A percentile compares a stretch with the other conserved stretches of the same genome.
These are phyloP conservation scores for Capricornis sumatraensis DNA, from an alignment of 2,113 vertebrate species.

Conservation along the genomic window DNA sequence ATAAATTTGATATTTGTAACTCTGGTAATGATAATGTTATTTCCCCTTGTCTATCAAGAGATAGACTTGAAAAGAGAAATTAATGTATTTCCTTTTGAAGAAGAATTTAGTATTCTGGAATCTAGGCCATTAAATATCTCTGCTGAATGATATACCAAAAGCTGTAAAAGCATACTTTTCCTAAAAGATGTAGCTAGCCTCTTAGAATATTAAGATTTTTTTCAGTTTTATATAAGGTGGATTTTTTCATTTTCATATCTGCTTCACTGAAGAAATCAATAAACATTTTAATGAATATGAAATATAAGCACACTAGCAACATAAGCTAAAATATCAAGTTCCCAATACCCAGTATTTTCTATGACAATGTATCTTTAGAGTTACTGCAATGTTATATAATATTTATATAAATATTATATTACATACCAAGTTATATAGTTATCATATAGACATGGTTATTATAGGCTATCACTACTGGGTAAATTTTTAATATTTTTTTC, in stretches of 20 bases:
- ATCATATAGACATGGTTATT: not conserved
- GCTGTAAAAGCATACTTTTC: not conserved
- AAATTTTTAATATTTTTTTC: not conserved
- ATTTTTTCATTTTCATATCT: slow-evolving; percentile 24
- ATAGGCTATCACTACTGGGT: not conserved
- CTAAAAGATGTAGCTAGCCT: not conserved
- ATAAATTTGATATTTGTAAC: not conserved
- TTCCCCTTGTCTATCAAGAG: not conserved
- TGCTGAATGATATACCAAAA: not conserved
- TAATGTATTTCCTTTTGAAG: slow-evolving; percentile 9
- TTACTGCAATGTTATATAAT: not conserved
- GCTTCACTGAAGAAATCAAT: not conserved
- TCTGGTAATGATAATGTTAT: not conserved
- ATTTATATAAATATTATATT: not conserved
- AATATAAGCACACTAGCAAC: not conserved
- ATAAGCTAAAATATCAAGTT: not conserved
- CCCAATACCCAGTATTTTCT: not conserved
- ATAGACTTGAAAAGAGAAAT: not conserved
- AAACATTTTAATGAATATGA: not conserved
- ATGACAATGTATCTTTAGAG: not conserved
- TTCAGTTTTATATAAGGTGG: slow-evolving; percentile 6
- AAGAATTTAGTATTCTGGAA: slow-evolving; percentile 10
- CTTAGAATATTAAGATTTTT: not conserved
- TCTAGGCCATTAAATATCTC: not conserved
- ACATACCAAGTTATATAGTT: not conserved